Evolutionary conservation across 2,113 vertebrate genomes (phyloP), one percentile per base, ranked within the genome.

Genomic region (Micronycteris hirsuta): DNA sequence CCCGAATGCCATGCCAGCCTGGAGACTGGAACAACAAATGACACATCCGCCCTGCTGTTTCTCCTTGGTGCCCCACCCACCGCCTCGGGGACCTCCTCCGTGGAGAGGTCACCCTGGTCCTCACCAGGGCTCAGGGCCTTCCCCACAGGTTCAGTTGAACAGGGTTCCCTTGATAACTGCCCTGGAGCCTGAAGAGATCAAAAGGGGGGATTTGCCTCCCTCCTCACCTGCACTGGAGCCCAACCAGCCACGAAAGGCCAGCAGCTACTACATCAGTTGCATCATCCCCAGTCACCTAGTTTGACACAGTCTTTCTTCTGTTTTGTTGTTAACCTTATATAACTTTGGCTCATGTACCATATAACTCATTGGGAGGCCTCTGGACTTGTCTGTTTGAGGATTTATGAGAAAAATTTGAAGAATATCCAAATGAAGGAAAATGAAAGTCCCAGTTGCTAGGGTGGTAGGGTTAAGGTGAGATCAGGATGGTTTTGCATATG

Each of bases 1-100:
- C 67, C 78, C 41, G 74, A 89, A 70, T 31, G 76, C 45, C 9
- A 0, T 20, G 74, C 91, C 89, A 95, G 81, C 58, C 87, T 56
- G 41, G 86, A 95, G 91, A 92, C 67, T 93, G 86, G 86, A 92
- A 93, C 89, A 90, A 81, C 90, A 83, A 73, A 94, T 87, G 96
- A 95, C 77, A 87, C 76, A 67, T 93, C 73, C 10, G 9, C 17
- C 91, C 81, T 9, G 9, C 0, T 1, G 52, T 38, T 45, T 76
- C 86, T 92, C 71, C 47, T 61, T 0, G 0, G 56, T 0, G 43
- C 82, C 78, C 86, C 77, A 61, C 92, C 92, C 73, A 36, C 38
- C 0, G 4, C 74, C 80, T 16, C 11, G 1, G 84, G 81, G 31
- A 38, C 71, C 65, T 85, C 90, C 93, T 94, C 61, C 49, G 0